A percentile compares a stretch with the other conserved stretches of the same genome.
Conservation (phyloP, 2,797 vertebrate genomes). For the Acrossocheilus fasciatus region DNA sequence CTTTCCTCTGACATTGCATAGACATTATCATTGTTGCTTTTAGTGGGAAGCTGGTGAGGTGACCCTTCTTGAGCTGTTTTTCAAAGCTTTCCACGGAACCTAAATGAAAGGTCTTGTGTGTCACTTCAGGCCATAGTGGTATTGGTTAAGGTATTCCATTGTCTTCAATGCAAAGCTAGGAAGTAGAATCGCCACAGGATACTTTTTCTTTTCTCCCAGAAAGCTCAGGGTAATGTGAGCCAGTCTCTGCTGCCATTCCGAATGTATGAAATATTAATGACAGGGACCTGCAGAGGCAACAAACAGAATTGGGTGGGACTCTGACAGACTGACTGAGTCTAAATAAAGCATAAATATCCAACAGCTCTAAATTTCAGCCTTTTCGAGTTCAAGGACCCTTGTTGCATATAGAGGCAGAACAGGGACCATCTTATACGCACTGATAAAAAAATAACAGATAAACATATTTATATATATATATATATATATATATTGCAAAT, state of each 20-base stretch:
- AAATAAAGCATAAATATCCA: neutral
- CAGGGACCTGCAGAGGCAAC: conserved; percentile 52
- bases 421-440: neutral
- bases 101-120: neutral
- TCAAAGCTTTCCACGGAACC: conserved; percentile 1
- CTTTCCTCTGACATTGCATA: conserved; percentile 74
- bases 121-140: neutral
- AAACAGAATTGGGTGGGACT: conserved; percentile 36
- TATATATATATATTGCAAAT: neutral
- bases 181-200: neutral
- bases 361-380: neutral
- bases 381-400: neutral
- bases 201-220: conserved; percentile 70
- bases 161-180: neutral
- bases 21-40: conserved; percentile 60
- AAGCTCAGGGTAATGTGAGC: conserved; percentile 68
- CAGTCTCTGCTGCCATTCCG: conserved; percentile 62
- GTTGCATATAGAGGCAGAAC: neutral
- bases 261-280: conserved; percentile 78
- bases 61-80: conserved; percentile 28
- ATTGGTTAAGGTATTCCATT: neutral
- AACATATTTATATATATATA: neutral
- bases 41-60: conserved; percentile 53
- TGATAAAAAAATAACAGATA: neutral
- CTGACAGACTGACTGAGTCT: neutral